Evolutionary conservation across 2,113 vertebrate genomes (phyloP), one percentile per base, ranked within the genome.

Genomic region (Thryonomys swinderianus): DNA sequence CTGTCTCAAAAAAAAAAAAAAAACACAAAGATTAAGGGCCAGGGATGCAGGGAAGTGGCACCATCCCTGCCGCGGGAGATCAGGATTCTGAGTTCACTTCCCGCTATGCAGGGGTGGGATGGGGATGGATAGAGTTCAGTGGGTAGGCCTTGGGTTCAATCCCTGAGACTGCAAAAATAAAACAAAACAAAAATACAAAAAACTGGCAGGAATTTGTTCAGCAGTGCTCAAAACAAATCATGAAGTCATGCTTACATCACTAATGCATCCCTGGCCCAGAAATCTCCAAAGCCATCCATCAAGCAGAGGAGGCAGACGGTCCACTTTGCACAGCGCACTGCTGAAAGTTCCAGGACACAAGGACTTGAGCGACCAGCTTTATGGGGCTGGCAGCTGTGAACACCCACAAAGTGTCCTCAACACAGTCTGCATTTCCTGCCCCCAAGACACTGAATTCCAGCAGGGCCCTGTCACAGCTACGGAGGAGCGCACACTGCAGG

Each of bases 381-480:
- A 37, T 20, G 67, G 67, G 66, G 69, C 40, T 42, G 34, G 69
- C 21, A 9, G 7, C n/a, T 8, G 10, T 12, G 20, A 5, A 1
- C 11, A 12, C 23, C 40, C 40, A 7, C 18, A 25, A 10, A 16
- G 34, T 3, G 27, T 42, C 73, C 42, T 76, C 23, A 17, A 25
- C 42, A 17, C 30, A 4, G 3, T 17, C 27, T 27, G 5, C 30
- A 17, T 30, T 45, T 51, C 45, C 30, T 32, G 48, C 32, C 42
- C 48, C 25, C 2, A 11, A 80, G 67, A 48, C 18, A 0, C 0
- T 37, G 3, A 32, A 67, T 25, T 2, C 34, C 2, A 55, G 10
- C 85, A n/a, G 69, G 20, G 14, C 2, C 4, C 11, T 3, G 3
- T 57, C 25, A 0, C 3, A 2, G 12, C 57, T 55, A 16, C 8